Evolutionary conservation across 2,888 invertebrate species (phyloP).

Genomic region (Ptilodon capucinus): DNA sequence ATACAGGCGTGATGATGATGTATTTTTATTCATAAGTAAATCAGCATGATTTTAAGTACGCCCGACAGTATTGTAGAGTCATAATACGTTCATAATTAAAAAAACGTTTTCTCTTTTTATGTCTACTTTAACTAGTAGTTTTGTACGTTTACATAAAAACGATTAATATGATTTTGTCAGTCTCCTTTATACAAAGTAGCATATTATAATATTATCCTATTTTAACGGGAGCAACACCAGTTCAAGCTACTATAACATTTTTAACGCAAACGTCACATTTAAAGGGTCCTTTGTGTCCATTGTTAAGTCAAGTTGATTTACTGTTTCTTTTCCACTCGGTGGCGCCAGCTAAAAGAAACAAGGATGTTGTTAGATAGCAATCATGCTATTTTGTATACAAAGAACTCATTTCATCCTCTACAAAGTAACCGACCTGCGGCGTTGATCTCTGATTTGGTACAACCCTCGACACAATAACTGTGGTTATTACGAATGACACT

Average conservation of each 20-base stretch:
- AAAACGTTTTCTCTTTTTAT: no score
- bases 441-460: slow-evolving; percentile 26
- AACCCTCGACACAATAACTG: slow-evolving; percentile 11
- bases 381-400: slow-evolving; percentile 38
- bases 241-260: not conserved
- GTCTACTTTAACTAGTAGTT: no score
- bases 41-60: no score
- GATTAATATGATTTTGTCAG: no score
- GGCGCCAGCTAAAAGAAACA: slow-evolving; percentile 28
- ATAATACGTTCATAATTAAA: no score
- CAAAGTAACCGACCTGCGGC: slow-evolving; percentile 25
- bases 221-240: not conserved
- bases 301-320: slow-evolving; percentile 21
- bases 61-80: no score
- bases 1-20: no score
- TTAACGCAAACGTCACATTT: not conserved
- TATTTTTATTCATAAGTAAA: no score
- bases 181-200: no score
- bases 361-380: slow-evolving; percentile 36
- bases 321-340: slow-evolving; percentile 23
- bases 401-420: slow-evolving; percentile 35
- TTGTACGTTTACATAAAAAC: no score
- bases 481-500: slow-evolving; percentile 1
- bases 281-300: not conserved
- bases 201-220: not conserved